These are phyloP conservation scores for Vesta saturnalis DNA, from an alignment of 2,888 invertebrate genomes.

Conservation along the genomic window DNA sequence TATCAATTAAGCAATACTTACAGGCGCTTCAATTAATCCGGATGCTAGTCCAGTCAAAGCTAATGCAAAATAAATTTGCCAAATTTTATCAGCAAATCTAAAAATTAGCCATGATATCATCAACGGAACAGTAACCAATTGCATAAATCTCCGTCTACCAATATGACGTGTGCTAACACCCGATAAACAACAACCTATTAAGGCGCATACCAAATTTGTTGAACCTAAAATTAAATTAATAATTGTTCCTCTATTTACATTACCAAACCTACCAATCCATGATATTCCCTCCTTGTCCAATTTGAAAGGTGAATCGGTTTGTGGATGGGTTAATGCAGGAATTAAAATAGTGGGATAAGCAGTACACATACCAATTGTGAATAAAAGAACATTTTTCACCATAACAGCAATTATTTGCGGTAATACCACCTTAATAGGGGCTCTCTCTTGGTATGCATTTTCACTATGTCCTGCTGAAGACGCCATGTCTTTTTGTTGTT, in stretches of 20 bases:
- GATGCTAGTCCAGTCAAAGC: constrained; percentile 77
- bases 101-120: background rate
- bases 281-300: constrained; percentile 73
- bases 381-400: constrained; percentile 79
- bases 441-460: background rate
- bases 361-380: constrained; percentile 82
- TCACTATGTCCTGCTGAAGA: background rate
- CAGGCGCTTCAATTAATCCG: constrained; percentile 83
- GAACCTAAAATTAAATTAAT: constrained; percentile 59
- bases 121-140: constrained; percentile 6
- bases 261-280: constrained; percentile 73
- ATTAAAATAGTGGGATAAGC: constrained; percentile 87
- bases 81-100: constrained; percentile 6
- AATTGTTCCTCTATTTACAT: constrained; percentile 49
- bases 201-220: constrained; percentile 1
- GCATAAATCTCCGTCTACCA: constrained; percentile 7
- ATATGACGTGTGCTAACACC: constrained; percentile 5
- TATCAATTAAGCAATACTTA: too few species aligned
- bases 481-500: too few species aligned
- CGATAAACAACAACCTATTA: constrained; percentile 6
- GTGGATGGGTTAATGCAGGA: constrained; percentile 71
- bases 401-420: constrained; percentile 81
- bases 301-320: constrained; percentile 58
- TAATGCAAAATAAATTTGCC: constrained; percentile 7
- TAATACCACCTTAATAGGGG: constrained; percentile 49